Base-by-base conservation (phyloP, 2,888 invertebrate species). In the Ophion slaviceki region DNA sequence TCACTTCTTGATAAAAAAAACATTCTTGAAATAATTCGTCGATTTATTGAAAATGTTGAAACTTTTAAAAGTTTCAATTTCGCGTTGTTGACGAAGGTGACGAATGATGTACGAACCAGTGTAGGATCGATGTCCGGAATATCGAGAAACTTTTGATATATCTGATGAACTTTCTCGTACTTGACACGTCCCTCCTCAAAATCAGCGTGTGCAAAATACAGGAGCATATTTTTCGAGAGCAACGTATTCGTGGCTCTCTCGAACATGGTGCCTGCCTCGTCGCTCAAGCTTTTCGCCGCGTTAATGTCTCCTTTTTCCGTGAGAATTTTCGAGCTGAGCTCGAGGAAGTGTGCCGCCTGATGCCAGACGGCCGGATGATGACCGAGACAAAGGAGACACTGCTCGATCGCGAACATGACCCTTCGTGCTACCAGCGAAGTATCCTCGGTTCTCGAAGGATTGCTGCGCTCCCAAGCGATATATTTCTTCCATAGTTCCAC, bases 291-390 rank as follows among this genome's bases (percentile, higher is more conserved):
- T 90, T 98, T 98, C 0, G 98, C 97, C 1, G 98, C 97, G 94
- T 97, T 98, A 47, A 98, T 97, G 94, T 99, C 99, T 94, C 99
- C 99, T 94, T 99, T 99, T 94, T 99, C 99, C 72, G 97, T 97
- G 82, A 99, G 95, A 89, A 98, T 96, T 94, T 98, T 98, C 57
- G 99, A 98, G 87, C 99, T 98, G 92, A 98, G 97, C 94, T 99
- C 99, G 70, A 99, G 95, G 94, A 98, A 99, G 92, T 98, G 97
- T 0, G 99, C 99, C 0, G 99, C 99, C 94, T 99, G 99, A 94
- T 99, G 98, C 99, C 99, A 99, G 84, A 99, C 98, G 88, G 99
- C 99, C 0, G 99, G 99, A 94, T 99, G 99, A 94, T 99, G 99
- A 0, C 99, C 99, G 57, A 99, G 95, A 92, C 99, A 99, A 67